These are phyloP conservation scores for Pangasius djambal DNA, from an alignment of 2,797 vertebrate genomes.

Conservation along the genomic window DNA sequence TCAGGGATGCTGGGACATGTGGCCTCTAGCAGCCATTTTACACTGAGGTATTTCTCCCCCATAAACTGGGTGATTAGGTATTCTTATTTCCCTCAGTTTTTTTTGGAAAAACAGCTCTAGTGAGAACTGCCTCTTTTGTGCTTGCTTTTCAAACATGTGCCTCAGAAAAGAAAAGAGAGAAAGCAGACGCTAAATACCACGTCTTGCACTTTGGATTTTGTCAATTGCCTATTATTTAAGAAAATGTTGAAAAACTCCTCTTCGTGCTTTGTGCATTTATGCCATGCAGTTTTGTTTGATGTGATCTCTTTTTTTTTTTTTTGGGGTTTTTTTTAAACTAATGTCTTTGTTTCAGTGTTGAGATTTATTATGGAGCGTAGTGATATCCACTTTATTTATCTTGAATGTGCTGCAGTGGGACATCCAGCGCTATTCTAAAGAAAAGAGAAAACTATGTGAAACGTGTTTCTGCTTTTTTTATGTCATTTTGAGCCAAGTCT, in stretches of 20 bases:
- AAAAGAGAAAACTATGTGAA: constrained; percentile 25
- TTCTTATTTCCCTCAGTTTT: constrained; percentile 25
- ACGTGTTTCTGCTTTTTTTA: constrained; percentile 37
- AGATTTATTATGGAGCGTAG: constrained; percentile 37
- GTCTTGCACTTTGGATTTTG: constrained; percentile 80
- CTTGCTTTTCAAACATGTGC: constrained; percentile 48
- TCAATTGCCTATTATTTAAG: constrained; percentile 87
- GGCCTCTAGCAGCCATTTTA: constrained; percentile 72
- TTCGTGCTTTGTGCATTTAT: constrained; percentile 71
- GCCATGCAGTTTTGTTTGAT: constrained; percentile 81
- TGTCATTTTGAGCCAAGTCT: constrained; percentile 47
- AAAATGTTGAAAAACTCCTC: constrained; percentile 73
- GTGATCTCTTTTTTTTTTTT: constrained; percentile 76
- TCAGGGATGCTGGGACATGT: constrained; percentile 55
- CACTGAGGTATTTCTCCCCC: constrained; percentile 8
- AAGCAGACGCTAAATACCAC: constrained; percentile 72
- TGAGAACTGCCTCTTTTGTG: constrained; percentile 29
- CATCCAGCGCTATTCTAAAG: neutral
- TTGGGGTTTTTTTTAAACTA: constrained; percentile 65
- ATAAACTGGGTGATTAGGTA: neutral
- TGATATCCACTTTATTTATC: constrained; percentile 45
- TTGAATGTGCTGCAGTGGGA: constrained; percentile 32
- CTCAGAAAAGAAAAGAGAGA: constrained; percentile 61
- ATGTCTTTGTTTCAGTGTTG: constrained; percentile 66
- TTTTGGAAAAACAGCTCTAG: constrained; percentile 29